Evolutionary conservation across 2,113 vertebrate species (phyloP).

Genomic region (Laticauda colubrina): DNA sequence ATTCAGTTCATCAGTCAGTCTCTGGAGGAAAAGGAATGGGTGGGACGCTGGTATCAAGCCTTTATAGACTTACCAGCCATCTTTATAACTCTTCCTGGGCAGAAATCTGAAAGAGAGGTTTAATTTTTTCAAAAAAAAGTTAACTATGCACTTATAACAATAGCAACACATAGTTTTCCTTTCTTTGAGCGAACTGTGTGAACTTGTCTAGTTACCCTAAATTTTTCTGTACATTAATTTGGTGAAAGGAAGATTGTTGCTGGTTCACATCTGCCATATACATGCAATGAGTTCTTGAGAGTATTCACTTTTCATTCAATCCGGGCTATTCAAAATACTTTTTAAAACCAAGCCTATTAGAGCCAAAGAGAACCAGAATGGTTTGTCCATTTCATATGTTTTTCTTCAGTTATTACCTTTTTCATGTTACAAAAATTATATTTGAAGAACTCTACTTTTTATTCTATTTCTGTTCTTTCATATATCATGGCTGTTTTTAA

Average conservation of each 20-base stretch:
- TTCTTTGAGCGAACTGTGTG: not conserved
- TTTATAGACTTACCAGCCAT: not conserved
- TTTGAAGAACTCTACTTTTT: not conserved
- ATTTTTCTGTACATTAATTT: not conserved
- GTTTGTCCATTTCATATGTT: slow-evolving; percentile 38
- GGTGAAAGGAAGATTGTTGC: not conserved
- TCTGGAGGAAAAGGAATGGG: not conserved
- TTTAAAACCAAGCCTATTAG: slow-evolving; percentile 28
- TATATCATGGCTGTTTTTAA: not conserved
- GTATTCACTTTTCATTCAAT: slow-evolving; percentile 18
- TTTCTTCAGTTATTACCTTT: slow-evolving; percentile 6
- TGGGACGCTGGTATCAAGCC: not conserved
- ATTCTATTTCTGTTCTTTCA: not conserved
- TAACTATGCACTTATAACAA: not conserved
- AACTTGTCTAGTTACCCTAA: not conserved
- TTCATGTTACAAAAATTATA: slow-evolving; percentile 3
- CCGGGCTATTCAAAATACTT: not conserved
- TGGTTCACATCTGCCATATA: not conserved
- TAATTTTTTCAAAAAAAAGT: not conserved
- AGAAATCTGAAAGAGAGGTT: not conserved
- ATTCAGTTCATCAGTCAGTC: slow-evolving; percentile 77
- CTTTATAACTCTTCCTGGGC: not conserved
- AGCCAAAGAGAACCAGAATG: slow-evolving; percentile 47
- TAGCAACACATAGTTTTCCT: slow-evolving; percentile 37
- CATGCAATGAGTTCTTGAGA: not conserved